Conservation (phyloP, 2,113 vertebrate genomes). For the Baryphthengus martii region DNA sequence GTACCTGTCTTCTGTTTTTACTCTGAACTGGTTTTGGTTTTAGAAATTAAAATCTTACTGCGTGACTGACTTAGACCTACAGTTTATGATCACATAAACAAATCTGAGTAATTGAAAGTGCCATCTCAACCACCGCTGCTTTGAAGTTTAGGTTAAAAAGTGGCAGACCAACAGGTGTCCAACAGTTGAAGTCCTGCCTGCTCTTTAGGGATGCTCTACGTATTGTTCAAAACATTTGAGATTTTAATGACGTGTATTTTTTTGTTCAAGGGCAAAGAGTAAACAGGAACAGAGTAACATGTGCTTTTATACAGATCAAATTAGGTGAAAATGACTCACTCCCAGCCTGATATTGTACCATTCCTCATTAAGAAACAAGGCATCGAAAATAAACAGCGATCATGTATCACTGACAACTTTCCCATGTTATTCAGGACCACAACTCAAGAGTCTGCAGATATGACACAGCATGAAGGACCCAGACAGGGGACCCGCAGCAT, state of each 20-base stretch:
- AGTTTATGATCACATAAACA: not conserved
- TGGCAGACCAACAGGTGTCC: not conserved
- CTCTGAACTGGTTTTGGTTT: not conserved
- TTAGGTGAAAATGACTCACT: not conserved
- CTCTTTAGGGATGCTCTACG: not conserved
- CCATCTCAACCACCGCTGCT: not conserved
- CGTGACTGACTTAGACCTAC: not conserved
- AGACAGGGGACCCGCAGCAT: not conserved
- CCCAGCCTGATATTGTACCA: not conserved
- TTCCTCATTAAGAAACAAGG: not conserved
- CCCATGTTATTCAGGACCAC: not conserved
- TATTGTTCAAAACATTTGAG: not conserved
- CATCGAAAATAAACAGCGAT: not conserved
- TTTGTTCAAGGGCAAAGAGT: not conserved
- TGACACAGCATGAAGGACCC: fast-evolving
- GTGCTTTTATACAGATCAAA: not conserved
- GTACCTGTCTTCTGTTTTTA: not conserved
- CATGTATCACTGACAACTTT: not conserved
- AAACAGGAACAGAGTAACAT: not conserved
- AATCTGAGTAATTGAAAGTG: not conserved
- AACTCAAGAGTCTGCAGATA: not conserved
- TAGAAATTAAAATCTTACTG: not conserved
- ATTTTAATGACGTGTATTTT: not conserved
- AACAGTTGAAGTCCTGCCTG: not conserved
- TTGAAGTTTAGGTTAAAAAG: not conserved